A percentile compares a stretch with the other conserved stretches of the same genome.
phyloP scores from a whole-genome alignment of 2,888 invertebrate genomes.

The Neria commutata region DNA sequence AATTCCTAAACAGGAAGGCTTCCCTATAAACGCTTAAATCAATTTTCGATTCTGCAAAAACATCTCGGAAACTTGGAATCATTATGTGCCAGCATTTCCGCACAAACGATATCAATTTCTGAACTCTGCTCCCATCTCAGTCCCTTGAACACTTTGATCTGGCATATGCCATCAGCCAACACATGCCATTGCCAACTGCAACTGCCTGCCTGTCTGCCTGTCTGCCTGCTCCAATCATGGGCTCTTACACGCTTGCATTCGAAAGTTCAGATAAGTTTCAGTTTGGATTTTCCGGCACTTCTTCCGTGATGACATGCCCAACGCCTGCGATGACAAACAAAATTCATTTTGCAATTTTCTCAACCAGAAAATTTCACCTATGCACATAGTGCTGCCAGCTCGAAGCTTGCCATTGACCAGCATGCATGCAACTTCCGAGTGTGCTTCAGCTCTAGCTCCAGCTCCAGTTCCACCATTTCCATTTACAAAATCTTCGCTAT shows the following conservation, averaged over 20 bases:
- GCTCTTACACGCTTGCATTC: constrained; percentile 17
- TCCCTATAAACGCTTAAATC: not conserved
- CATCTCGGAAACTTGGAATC: constrained; percentile 17
- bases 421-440: constrained; percentile 28
- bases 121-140: too few species aligned
- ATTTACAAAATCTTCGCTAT: constrained; percentile 22
- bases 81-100: constrained; percentile 17
- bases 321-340: constrained; percentile 41
- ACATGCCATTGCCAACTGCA: not conserved
- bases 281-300: constrained; percentile 56
- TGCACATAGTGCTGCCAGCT: constrained; percentile 11
- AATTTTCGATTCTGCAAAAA: not conserved
- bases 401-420: not conserved
- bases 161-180: not conserved
- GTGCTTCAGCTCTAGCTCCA: constrained; percentile 46
- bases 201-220: not conserved
- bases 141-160: too few species aligned
- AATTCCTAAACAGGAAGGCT: too few species aligned
- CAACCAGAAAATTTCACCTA: constrained; percentile 10
- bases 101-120: constrained; percentile 2
- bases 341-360: constrained; percentile 50
- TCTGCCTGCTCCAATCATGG: constrained; percentile 8
- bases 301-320: constrained; percentile 53
- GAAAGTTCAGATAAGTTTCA: constrained; percentile 49
- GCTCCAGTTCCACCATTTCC: constrained; percentile 33